Evolutionary conservation across 2,113 vertebrate species (phyloP), one percentile per base, ranked within the genome.

Genomic region (Hippolais icterina): DNA sequence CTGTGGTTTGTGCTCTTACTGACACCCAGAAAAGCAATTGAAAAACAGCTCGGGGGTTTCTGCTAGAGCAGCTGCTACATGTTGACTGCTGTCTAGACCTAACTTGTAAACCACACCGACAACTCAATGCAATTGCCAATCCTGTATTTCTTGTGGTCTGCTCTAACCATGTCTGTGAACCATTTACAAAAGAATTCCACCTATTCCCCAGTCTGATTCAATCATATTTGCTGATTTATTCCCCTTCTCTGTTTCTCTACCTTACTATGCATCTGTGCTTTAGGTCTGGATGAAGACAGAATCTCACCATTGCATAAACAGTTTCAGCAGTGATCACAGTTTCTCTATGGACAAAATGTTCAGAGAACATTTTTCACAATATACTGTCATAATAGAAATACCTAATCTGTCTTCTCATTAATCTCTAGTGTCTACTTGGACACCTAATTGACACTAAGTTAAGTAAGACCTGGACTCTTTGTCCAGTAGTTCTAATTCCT

Each of bases 31-130:
- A 68, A 83, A 68, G 25, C 39, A 71, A 52, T 10, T 75, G 29
- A 50, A 82, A 87, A 49, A 6, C n/a, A 87, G 14, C 28, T 47
- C 0, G 0, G 16, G 8, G 6, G 2, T 31, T 9, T 85, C 39
- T 82, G 69, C 10, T 8, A 14, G 57, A 75, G 31, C 33, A 60
- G 59, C 54, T 71, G 65, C 42, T 82, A 7, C 20, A 14, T 16
- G 22, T 54, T 82, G 46, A 5, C 20, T 61, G 46, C 31, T 3
- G 1, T 41, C 52, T 78, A 70, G 60, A 59, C 24, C 23, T 44
- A 57, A 35, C 39, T 66, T 63, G 24, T 2, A 76, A 89, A 46
- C 27, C 42, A 81, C 35, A 22, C 3, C 5, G 4, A 66, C 12
- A 63, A n/a, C 1, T 84, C 23, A n/a, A 63, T 78, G 59, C 27